phyloP scores from a whole-genome alignment of 2,797 vertebrate genomes.

The Bufotes viridis region DNA sequence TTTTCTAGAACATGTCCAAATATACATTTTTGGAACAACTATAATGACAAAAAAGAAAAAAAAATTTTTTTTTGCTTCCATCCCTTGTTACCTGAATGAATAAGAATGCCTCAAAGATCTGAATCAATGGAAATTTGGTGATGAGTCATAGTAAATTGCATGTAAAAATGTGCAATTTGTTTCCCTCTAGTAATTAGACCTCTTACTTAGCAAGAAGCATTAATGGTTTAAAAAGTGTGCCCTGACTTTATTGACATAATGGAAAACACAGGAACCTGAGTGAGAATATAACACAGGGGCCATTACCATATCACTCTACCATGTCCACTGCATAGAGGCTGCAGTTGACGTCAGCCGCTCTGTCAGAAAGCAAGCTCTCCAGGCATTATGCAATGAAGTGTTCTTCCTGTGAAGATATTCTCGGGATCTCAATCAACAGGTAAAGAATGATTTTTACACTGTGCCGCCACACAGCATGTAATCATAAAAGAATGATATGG shows the following conservation, averaged over 20 bases:
- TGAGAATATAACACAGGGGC: background rate
- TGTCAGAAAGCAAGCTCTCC: background rate
- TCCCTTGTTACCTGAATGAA: background rate
- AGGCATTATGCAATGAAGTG: constrained; percentile 19
- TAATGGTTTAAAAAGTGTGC: constrained; percentile 22
- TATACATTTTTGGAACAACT: background rate
- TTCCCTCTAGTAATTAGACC: constrained; percentile 44
- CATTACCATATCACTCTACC: constrained; percentile 37
- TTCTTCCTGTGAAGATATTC: constrained; percentile 24
- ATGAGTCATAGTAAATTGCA: constrained; percentile 44
- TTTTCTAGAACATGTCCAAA: background rate
- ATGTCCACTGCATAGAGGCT: background rate
- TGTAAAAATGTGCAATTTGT: constrained; percentile 32
- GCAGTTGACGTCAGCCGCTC: background rate
- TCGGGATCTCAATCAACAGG: constrained; percentile 14
- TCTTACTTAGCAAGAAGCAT: constrained; percentile 43
- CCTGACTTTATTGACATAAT: constrained; percentile 41
- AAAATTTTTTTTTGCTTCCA: background rate
- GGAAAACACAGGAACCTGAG: constrained; percentile 29
- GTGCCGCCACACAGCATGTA: background rate
- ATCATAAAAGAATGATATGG: background rate
- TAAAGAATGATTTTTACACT: background rate
- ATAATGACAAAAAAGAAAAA: background rate
- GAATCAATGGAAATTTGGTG: constrained; percentile 26
- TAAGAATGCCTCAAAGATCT: background rate